These are phyloP conservation scores for Tetragonula carbonaria DNA, from an alignment of 2,888 invertebrate genomes.

Conservation along the genomic window DNA sequence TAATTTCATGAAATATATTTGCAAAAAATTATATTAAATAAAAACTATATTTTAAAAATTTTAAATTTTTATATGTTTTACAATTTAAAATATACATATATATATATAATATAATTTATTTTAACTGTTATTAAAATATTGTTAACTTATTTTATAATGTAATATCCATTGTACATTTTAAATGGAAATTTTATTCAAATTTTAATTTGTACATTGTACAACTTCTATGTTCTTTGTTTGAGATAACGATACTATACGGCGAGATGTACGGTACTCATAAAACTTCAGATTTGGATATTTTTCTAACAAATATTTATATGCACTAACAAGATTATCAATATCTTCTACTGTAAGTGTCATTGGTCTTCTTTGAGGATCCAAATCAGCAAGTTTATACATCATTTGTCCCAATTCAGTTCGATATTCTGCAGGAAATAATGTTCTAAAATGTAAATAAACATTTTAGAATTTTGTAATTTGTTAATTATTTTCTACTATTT, in stretches of 20 bases:
- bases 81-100: neutral
- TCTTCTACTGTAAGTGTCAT: conserved; percentile 92
- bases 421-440: conserved; percentile 90
- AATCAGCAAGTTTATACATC: conserved; percentile 89
- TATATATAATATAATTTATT: neutral
- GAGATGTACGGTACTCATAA: conserved; percentile 89
- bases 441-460: conserved; percentile 81
- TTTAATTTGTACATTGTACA: conserved; percentile 23
- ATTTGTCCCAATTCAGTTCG: conserved; percentile 88
- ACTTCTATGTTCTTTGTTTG: conserved; percentile 52
- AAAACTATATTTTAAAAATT: neutral
- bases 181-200: conserved; percentile 49
- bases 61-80: neutral
- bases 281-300: conserved; percentile 87
- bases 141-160: too few species aligned
- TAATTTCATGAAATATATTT: too few species aligned
- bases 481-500: neutral
- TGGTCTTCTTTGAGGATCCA: conserved; percentile 89
- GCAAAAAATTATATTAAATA: neutral
- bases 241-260: conserved; percentile 65
- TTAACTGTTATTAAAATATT: neutral
- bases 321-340: conserved; percentile 90
- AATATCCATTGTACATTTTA: neutral
- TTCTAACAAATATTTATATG: conserved; percentile 90
- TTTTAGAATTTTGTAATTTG: neutral